Evolutionary conservation across 2,888 invertebrate species (phyloP).

Genomic region (Caradrina kadenii): DNA sequence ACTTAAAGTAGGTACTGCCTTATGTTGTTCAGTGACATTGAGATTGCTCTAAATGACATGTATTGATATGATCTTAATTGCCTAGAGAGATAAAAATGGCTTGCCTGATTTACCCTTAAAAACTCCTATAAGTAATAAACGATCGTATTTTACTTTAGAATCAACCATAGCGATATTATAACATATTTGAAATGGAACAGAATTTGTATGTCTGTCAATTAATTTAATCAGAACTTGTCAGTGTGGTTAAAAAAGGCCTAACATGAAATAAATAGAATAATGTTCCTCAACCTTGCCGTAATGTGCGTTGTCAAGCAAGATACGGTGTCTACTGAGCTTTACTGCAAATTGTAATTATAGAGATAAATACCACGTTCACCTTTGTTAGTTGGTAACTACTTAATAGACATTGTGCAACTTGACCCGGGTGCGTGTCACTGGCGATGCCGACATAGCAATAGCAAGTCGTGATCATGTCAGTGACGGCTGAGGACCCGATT

Average conservation of each 20-base stretch:
- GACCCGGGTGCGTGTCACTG: constrained; percentile 55
- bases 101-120: constrained; percentile 39
- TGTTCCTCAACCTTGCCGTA: constrained; percentile 6
- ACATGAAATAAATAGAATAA: not conserved
- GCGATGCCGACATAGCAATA: constrained; percentile 35
- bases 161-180: no score
- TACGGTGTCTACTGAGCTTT: constrained; percentile 39
- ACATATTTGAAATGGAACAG: no score
- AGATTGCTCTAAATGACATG: constrained; percentile 32
- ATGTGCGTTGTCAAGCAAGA: constrained; percentile 21
- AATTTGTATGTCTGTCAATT: no score
- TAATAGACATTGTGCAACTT: constrained; percentile 63
- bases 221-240: no score
- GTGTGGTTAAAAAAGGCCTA: no score
- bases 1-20: constrained; percentile 16
- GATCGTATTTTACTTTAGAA: not conserved
- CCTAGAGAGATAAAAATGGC: constrained; percentile 15
- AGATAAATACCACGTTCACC: constrained; percentile 62
- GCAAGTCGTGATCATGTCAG: constrained; percentile 50
- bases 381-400: constrained; percentile 63
- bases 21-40: constrained; percentile 6
- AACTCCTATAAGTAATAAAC: constrained; percentile 4
- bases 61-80: constrained; percentile 34
- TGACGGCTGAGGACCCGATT: constrained; percentile 40
- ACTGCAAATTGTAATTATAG: constrained; percentile 46